Percentiles rank a stretch among this genome's conserved stretches.
Evolutionary conservation across 30 jellyfish, hydroid and myxozoan genomes (phyloP).

Genomic region (Morbakka virulenta): DNA sequence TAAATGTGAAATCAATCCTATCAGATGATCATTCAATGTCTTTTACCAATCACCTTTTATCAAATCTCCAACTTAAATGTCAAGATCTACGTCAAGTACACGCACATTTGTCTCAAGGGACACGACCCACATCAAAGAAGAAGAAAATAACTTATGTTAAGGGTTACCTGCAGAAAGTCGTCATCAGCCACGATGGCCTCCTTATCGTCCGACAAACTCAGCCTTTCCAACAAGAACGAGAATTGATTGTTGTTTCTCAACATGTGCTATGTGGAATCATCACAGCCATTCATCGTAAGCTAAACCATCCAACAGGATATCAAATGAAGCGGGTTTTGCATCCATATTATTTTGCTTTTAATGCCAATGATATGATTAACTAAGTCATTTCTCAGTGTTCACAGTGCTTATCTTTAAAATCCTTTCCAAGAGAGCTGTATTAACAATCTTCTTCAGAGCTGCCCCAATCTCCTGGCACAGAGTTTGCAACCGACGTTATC

Average conservation of each 20-base stretch:
- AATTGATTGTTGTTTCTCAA: background rate
- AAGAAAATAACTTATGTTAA: background rate
- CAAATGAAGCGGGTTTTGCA: conserved; percentile 21
- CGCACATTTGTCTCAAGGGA: background rate
- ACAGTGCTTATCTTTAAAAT: background rate
- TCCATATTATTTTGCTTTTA: conserved; percentile 33
- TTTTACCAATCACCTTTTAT: too few relatives aligned
- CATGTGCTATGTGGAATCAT: background rate
- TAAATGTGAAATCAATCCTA: too few relatives aligned
- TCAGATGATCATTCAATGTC: too few relatives aligned
- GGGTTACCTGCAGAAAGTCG: background rate
- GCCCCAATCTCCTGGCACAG: conserved; percentile 21
- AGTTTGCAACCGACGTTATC: too few relatives aligned
- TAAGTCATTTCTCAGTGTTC: too few relatives aligned
- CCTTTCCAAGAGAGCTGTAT: background rate
- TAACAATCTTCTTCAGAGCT: conserved; percentile 2
- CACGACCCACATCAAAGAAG: background rate
- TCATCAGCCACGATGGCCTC: conserved; percentile 3
- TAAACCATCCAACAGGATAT: too few relatives aligned
- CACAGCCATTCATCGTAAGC: too few relatives aligned
- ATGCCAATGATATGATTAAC: too few relatives aligned
- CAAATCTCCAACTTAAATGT: background rate
- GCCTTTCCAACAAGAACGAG: background rate
- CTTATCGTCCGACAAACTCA: background rate
- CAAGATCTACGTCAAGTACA: background rate